Evolutionary conservation across 2,888 invertebrate species (phyloP).

Genomic region (Caenorhabditis doughertyi): DNA sequence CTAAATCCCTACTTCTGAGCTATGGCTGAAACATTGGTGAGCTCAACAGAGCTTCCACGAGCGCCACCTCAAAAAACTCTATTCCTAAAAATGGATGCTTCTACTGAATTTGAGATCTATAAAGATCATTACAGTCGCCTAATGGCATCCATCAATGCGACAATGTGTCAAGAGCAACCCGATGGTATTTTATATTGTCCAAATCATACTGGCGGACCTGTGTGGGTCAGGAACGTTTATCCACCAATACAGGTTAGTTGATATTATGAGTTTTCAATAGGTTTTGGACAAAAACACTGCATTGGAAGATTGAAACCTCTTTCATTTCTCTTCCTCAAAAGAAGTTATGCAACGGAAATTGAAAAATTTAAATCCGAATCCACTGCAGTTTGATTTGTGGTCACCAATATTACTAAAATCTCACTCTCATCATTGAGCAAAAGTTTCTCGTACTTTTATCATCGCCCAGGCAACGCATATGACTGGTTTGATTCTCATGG

Average conservation of each 20-base stretch:
- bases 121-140: conserved; percentile 58
- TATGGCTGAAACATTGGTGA: conserved; percentile 15
- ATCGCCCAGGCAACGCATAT: too few relatives aligned
- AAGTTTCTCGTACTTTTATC: too few relatives aligned
- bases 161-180: conserved; percentile 40
- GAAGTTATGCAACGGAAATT: too few relatives aligned
- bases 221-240: conserved; percentile 79
- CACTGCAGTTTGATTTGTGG: too few relatives aligned
- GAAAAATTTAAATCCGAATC: too few relatives aligned
- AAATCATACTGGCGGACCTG: conserved; percentile 57
- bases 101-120: conserved; percentile 57
- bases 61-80: not conserved
- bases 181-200: conserved; percentile 65
- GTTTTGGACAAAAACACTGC: too few relatives aligned
- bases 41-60: not conserved
- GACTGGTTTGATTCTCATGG: too few relatives aligned
- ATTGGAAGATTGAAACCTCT: too few relatives aligned
- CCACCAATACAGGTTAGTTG: conserved; percentile 80
- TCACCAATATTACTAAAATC: too few relatives aligned
- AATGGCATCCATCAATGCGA: conserved; percentile 60
- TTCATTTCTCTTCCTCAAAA: too few relatives aligned
- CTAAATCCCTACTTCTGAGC: not conserved
- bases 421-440: too few relatives aligned
- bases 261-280: not conserved
- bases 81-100: conserved; percentile 60